A percentile compares a stretch with the other conserved stretches of the same genome.
phyloP scores from a whole-genome alignment of 2,797 vertebrate genomes.

The Vipera latastei region DNA sequence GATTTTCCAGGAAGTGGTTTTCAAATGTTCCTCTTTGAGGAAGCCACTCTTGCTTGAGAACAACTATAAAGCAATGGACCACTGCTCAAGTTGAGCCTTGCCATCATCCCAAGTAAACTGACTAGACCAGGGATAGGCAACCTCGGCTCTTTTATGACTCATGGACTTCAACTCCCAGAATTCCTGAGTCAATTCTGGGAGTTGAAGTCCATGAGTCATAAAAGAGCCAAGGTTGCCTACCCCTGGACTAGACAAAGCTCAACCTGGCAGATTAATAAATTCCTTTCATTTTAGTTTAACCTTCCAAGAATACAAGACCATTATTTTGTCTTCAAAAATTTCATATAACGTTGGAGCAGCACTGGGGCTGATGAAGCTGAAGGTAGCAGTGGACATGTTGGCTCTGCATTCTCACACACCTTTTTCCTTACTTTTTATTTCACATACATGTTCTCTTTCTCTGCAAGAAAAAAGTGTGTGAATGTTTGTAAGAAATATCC shows the following conservation, averaged over 20 bases:
- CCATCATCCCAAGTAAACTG: neutral
- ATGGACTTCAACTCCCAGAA: too few relatives aligned
- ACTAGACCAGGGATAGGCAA: neutral
- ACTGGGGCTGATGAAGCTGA: too few relatives aligned
- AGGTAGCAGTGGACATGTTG: too few relatives aligned
- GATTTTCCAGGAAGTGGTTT: neutral
- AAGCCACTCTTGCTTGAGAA: neutral
- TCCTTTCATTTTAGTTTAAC: conserved; percentile 52
- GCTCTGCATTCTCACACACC: too few relatives aligned
- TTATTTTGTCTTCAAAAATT: conserved; percentile 5
- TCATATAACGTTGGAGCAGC: neutral
- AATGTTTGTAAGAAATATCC: too few relatives aligned
- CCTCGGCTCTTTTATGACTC: too few relatives aligned
- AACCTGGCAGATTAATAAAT: conserved; percentile 35
- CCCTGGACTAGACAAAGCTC: neutral
- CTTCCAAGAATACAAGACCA: conserved; percentile 51
- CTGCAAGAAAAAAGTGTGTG: too few relatives aligned
- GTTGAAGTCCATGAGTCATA: too few relatives aligned
- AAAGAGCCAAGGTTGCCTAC: too few relatives aligned
- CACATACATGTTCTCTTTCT: too few relatives aligned
- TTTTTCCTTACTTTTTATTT: too few relatives aligned
- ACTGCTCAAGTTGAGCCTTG: neutral
- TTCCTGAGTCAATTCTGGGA: too few relatives aligned
- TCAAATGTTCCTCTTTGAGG: neutral
- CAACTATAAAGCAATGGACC: neutral